A percentile compares a stretch with the other conserved stretches of the same genome.
These are phyloP conservation scores for Euura saliciscinereae DNA, from an alignment of 1,140 invertebrate genomes.

Conservation along the genomic window DNA sequence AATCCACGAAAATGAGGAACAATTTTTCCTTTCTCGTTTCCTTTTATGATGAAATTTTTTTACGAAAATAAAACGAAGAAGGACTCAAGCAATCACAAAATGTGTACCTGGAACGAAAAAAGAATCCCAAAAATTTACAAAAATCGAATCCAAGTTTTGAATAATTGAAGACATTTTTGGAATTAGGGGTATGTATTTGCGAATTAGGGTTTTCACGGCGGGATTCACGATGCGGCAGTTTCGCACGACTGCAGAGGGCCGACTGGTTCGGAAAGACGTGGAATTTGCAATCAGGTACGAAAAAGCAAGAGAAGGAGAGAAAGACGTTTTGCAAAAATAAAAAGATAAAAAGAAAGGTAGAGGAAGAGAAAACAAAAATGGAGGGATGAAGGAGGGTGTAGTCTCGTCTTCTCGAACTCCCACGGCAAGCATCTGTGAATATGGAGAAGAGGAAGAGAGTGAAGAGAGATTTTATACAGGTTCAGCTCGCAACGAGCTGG, in stretches of 20 bases:
- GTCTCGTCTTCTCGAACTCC: too few species aligned
- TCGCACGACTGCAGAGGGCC: background rate
- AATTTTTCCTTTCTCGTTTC: too few species aligned
- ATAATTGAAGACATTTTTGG: background rate
- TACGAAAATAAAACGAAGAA: too few species aligned
- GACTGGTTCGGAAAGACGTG: background rate
- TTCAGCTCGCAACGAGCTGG: conserved; percentile 24
- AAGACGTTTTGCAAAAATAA: background rate
- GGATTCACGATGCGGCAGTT: background rate
- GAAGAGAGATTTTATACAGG: too few species aligned
- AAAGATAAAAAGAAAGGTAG: background rate
- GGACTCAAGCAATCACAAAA: too few species aligned
- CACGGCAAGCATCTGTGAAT: too few species aligned
- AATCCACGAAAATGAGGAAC: too few species aligned
- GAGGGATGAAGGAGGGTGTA: background rate
- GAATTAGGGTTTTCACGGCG: background rate
- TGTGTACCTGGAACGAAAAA: too few species aligned
- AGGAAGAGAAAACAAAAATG: conserved; percentile 8
- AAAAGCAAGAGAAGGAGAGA: conserved; percentile 14
- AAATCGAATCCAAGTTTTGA: too few species aligned
- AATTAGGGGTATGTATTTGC: background rate
- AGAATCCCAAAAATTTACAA: too few species aligned
- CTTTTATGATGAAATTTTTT: too few species aligned
- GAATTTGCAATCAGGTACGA: conserved; percentile 6
- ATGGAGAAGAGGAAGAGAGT: too few species aligned